Evolutionary conservation across 2,888 invertebrate genomes (phyloP), one percentile per base, ranked within the genome.

Genomic region (Loripinus fragilis): DNA sequence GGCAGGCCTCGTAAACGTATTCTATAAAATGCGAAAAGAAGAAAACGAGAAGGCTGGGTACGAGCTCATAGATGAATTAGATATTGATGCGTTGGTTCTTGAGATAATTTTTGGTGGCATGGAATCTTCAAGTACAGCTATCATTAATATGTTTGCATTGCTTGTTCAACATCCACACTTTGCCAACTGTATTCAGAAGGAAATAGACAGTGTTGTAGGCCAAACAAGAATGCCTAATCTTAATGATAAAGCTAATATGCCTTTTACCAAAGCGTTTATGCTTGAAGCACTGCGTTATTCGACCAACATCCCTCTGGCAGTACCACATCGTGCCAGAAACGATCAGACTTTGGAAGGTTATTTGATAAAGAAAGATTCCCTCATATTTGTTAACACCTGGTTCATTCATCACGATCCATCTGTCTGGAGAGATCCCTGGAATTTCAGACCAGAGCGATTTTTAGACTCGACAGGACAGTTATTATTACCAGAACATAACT

Each of bases 211-310:
- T 23, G 65, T 65, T 7, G 35, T 65, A 7, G 65, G 65, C 15
- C 2, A 2, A 41, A 35, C 33, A 2, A 30, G 65, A 41, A 5
- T 30, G 2, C 65, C 65, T 2, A 65, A 15, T 1, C 23, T 65
- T 8, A 38, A 20, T 20, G 65, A 65, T 23, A 65, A 65, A 28
- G 33, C 35, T 8, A 55, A 55, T 28, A 65, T 65, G 65, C 65
- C 65, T 7, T 65, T 35, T 30, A 65, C 65, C 12, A n/a, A 65
- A n/a, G 65, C 65, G 2, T 8, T 23, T 2, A 65, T 35, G 20
- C 10, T 65, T 33, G 65, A 65, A 30, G 33, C 35, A 35, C 23
- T 65, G 7, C 3, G 65, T 5, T 5, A 35, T 2, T 33, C 65
- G 5, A 65, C 33, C 35, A 65, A 35, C n/a, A 12, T 65, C 5